phyloP scores from a whole-genome alignment of 2,113 vertebrate species.

The Dissostichus mawsoni region DNA sequence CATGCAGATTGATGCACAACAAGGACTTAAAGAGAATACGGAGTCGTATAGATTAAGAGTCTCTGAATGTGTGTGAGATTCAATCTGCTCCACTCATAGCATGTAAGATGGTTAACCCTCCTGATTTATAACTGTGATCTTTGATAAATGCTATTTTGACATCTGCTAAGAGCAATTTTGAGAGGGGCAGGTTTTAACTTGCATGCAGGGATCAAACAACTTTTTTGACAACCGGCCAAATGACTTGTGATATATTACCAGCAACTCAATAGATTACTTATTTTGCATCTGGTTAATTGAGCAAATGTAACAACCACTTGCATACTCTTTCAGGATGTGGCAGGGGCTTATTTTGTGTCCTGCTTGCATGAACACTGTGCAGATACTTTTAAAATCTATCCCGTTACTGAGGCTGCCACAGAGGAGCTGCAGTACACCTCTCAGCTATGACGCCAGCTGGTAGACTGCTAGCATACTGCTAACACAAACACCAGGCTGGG shows the following conservation, averaged over 20 bases:
- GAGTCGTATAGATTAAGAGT: too few relatives aligned
- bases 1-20: neutral
- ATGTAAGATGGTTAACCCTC: neutral
- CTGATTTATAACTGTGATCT: neutral
- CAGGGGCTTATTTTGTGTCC: too few relatives aligned
- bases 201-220: too few relatives aligned
- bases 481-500: neutral
- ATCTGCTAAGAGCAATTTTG: neutral
- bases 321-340: too few relatives aligned
- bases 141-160: neutral
- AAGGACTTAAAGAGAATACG: neutral
- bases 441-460: conserved; percentile 8
- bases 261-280: too few relatives aligned
- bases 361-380: neutral
- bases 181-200: neutral
- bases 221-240: too few relatives aligned
- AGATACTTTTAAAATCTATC: neutral
- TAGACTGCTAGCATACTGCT: conserved; percentile 14
- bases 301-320: too few relatives aligned
- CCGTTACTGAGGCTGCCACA: neutral
- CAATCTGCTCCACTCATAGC: neutral
- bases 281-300: too few relatives aligned
- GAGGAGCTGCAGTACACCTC: conserved; percentile 26
- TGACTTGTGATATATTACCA: too few relatives aligned
- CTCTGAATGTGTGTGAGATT: too few relatives aligned